Evolutionary conservation across 2,113 vertebrate species (phyloP).

Genomic region (Mellivora capensis): DNA sequence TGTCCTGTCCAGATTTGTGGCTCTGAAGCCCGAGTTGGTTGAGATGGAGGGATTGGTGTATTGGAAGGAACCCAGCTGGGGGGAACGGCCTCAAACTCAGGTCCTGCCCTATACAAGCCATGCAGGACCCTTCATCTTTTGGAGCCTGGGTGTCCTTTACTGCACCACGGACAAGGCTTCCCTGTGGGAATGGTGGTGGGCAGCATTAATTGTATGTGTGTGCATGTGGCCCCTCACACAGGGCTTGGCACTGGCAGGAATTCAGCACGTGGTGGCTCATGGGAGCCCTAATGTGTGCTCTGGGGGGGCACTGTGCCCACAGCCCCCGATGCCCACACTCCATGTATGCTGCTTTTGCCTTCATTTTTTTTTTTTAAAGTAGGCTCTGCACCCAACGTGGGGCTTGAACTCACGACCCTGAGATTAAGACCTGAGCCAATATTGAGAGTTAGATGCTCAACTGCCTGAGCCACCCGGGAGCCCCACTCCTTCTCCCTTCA

Average conservation of each 20-base stretch:
- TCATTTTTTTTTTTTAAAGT: background rate
- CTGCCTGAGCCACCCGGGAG: background rate
- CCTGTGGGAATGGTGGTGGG: rapidly evolving
- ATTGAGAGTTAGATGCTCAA: background rate
- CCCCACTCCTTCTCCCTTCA: background rate
- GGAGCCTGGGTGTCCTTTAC: background rate
- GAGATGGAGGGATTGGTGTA: background rate
- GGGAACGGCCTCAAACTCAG: background rate
- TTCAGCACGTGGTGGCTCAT: rapidly evolving
- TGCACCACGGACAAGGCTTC: background rate
- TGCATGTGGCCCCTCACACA: rapidly evolving
- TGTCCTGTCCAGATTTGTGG: background rate
- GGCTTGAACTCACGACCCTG: background rate
- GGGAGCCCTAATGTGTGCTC: rapidly evolving
- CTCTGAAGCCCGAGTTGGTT: background rate
- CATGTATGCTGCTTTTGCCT: background rate
- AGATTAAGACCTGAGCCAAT: background rate
- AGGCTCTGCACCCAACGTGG: background rate
- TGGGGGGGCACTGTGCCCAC: rapidly evolving
- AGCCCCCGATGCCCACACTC: rapidly evolving
- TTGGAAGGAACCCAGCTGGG: background rate
- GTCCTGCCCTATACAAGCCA: background rate
- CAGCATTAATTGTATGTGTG: rapidly evolving
- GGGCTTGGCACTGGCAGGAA: background rate
- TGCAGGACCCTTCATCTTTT: background rate